Evolutionary conservation across 2,113 vertebrate genomes (phyloP).

Genomic region (Camelus dromedarius): DNA sequence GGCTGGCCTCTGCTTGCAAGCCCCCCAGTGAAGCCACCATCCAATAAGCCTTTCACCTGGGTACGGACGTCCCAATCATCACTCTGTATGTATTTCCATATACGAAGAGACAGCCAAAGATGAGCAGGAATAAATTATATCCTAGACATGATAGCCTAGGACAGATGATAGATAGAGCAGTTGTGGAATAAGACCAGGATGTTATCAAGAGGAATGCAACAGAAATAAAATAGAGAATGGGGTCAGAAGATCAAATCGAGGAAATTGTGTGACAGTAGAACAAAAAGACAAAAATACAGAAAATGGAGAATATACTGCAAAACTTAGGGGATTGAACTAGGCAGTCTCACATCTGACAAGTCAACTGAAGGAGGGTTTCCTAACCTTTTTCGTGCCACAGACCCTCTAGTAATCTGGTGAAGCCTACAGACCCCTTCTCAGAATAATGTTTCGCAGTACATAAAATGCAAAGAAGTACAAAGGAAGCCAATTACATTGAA

Average conservation of each 20-base stretch:
- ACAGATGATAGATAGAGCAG: not conserved
- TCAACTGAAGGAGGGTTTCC: not conserved
- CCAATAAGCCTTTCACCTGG: not conserved
- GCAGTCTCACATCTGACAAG: not conserved
- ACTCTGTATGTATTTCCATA: not conserved
- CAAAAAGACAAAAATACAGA: not conserved
- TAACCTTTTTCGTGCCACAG: not conserved
- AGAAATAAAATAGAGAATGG: conserved; percentile 14
- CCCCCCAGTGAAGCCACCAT: not conserved
- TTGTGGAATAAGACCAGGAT: not conserved
- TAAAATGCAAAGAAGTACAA: not conserved
- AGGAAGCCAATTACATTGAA: not conserved
- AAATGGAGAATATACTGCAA: conserved; percentile 16
- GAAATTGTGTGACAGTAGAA: not conserved
- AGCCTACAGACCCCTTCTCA: not conserved
- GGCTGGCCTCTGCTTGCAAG: not conserved
- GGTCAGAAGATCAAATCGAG: conserved; percentile 2
- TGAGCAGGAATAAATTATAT: not conserved
- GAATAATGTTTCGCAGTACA: conserved; percentile 12
- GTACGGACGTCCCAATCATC: not conserved
- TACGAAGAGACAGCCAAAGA: not conserved
- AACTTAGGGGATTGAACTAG: not conserved
- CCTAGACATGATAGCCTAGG: not conserved
- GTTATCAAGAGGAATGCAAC: not conserved
- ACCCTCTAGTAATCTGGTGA: not conserved